Evolutionary conservation across 2,888 invertebrate genomes (phyloP).

Genomic region (Neoascia interrupta): DNA sequence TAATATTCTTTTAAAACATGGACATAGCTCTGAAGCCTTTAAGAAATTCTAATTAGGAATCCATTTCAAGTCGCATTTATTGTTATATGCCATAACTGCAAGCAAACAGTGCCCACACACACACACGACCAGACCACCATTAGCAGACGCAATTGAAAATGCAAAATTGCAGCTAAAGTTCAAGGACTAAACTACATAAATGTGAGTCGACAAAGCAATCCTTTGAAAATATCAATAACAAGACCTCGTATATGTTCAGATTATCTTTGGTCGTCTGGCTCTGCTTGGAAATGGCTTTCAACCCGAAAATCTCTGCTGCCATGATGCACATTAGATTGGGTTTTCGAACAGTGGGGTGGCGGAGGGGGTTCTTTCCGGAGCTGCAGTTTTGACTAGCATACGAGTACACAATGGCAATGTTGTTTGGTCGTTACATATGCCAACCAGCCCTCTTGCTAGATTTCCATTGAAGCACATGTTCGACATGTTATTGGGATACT

Average conservation of each 20-base stretch:
- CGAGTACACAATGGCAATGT: constrained; percentile 47
- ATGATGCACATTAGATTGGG: constrained; percentile 51
- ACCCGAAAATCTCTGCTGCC: constrained; percentile 8
- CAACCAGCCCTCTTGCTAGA: constrained; percentile 33
- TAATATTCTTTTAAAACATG: no score
- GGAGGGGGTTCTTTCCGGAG: no score
- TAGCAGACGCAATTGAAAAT: no score
- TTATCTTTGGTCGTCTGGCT: constrained; percentile 49
- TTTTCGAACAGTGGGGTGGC: constrained; percentile 11
- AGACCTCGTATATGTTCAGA: constrained; percentile 27
- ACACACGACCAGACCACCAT: no score
- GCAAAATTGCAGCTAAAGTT: no score
- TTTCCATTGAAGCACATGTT: constrained; percentile 47
- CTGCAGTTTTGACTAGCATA: no score
- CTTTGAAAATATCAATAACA: constrained; percentile 42
- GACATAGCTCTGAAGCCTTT: no score
- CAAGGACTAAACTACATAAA: constrained; percentile 51
- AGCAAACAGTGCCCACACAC: no score
- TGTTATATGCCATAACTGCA: no score
- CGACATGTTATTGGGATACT: constrained; percentile 37
- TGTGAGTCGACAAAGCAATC: constrained; percentile 24
- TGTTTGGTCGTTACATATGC: constrained; percentile 38
- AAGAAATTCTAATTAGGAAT: no score
- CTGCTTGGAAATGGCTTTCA: constrained; percentile 37
- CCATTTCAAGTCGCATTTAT: no score